Evolutionary conservation across 2,113 vertebrate species (phyloP).

Genomic region (Nothobranchius kuhntae): DNA sequence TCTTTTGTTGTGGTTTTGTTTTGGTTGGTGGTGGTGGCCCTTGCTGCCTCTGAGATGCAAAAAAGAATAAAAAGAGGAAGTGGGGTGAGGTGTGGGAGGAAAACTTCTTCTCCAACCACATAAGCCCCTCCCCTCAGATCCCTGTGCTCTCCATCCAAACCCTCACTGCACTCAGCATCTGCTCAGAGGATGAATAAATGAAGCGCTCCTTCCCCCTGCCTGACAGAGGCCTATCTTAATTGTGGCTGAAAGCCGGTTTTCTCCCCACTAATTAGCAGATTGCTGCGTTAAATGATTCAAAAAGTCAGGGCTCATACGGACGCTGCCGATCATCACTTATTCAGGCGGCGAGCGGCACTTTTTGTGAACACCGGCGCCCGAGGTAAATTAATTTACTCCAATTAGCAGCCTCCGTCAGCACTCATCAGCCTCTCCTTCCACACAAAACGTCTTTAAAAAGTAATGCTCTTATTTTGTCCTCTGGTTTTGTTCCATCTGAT

Average conservation of each 20-base stretch:
- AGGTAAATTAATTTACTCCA: constrained; percentile 84
- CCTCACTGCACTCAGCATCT: constrained; percentile 74
- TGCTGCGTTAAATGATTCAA: constrained; percentile 85
- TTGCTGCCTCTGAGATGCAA: constrained; percentile 38
- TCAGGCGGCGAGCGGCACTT: constrained; percentile 68
- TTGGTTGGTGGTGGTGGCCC: constrained; percentile 17
- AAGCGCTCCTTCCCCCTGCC: constrained; percentile 60
- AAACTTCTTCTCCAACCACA: constrained; percentile 46
- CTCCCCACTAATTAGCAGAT: constrained; percentile 83
- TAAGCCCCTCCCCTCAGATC: constrained; percentile 47
- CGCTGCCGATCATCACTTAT: constrained; percentile 81
- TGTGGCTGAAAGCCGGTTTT: constrained; percentile 80
- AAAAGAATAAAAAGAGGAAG: constrained; percentile 3
- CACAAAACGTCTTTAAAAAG: constrained; percentile 67
- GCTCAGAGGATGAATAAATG: constrained; percentile 80
- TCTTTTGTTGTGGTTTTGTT: constrained; percentile 60
- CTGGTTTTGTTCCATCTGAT: constrained; percentile 68
- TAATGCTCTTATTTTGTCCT: constrained; percentile 75
- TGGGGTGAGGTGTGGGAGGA: neutral
- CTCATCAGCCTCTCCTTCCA: constrained; percentile 71
- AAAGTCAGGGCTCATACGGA: constrained; percentile 76
- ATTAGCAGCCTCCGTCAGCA: constrained; percentile 81
- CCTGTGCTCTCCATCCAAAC: constrained; percentile 61
- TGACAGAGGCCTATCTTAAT: constrained; percentile 78
- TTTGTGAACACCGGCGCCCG: constrained; percentile 73